These are phyloP conservation scores for Arenicola marina DNA, from an alignment of 2,888 invertebrate genomes.

Conservation along the genomic window DNA sequence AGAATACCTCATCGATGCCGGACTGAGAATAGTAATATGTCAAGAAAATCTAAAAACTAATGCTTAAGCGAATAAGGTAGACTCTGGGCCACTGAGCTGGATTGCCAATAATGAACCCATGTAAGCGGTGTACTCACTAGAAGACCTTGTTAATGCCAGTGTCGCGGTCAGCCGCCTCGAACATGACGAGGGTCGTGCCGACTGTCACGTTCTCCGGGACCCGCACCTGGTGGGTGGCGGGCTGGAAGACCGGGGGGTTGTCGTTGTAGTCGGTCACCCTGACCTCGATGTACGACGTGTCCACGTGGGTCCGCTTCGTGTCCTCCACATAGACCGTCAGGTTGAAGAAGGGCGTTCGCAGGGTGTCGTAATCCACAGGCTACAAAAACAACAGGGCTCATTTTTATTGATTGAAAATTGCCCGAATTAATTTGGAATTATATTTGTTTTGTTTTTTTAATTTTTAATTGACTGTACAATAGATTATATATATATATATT, in stretches of 20 bases:
- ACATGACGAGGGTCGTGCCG: conserved; percentile 88
- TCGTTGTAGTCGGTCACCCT: conserved; percentile 99
- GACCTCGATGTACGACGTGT: conserved; percentile 92
- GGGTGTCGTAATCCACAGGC: conserved; percentile 54
- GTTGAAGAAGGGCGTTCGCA: conserved; percentile 48
- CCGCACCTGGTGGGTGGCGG: conserved; percentile 56
- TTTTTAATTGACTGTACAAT: too few relatives aligned
- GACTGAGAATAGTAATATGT: too few relatives aligned
- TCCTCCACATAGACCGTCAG: conserved; percentile 55
- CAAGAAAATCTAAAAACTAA: too few relatives aligned
- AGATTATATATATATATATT: too few relatives aligned
- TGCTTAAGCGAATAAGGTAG: too few relatives aligned
- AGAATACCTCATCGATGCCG: too few relatives aligned
- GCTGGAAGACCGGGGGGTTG: conserved; percentile 98
- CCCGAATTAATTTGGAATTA: background rate
- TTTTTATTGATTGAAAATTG: background rate
- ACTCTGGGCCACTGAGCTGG: too few relatives aligned
- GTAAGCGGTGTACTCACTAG: too few relatives aligned
- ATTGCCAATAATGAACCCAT: too few relatives aligned
- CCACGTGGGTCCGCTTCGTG: conserved; percentile 64
- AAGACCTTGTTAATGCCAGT: conserved; percentile 57
- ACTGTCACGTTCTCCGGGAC: conserved; percentile 81
- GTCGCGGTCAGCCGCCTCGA: conserved; percentile 94
- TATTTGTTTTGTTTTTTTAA: background rate
- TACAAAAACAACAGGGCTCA: conserved; percentile 22